Conservation (phyloP, 1,140 invertebrate genomes). For the Ceratina calcarata region DNA sequence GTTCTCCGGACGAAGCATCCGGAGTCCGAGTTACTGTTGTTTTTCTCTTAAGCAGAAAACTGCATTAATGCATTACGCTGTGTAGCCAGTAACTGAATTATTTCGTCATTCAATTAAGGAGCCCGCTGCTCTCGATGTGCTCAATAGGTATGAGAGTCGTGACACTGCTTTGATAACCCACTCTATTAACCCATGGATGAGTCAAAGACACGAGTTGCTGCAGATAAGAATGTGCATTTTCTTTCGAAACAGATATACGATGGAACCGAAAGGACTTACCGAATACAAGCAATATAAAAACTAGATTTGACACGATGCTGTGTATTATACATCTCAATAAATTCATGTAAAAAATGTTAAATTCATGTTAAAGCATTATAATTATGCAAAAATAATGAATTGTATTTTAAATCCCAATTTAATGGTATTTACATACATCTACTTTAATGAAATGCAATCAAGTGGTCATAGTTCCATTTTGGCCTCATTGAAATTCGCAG, state of each 20-base stretch:
- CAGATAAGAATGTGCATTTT: slow-evolving; percentile 6
- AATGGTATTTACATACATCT: too few species aligned
- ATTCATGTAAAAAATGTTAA: too few species aligned
- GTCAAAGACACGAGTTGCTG: slow-evolving; percentile 10
- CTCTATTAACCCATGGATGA: slow-evolving; percentile 26
- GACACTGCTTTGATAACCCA: slow-evolving; percentile 39
- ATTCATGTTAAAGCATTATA: too few species aligned
- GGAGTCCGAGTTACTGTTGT: slow-evolving; percentile 5
- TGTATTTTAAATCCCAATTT: too few species aligned
- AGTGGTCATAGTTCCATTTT: slow-evolving; percentile 10
- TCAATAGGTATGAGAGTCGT: slow-evolving; percentile 50
- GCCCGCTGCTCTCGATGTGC: slow-evolving; percentile 16
- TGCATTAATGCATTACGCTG: slow-evolving; percentile 51
- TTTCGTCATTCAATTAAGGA: slow-evolving; percentile 44
- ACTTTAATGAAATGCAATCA: slow-evolving; percentile 5
- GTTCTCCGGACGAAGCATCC: not conserved
- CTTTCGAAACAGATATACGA: slow-evolving; percentile 4
- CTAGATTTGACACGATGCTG: not conserved
- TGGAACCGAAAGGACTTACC: not conserved
- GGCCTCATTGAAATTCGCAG: slow-evolving; percentile 21
- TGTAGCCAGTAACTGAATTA: slow-evolving; percentile 43
- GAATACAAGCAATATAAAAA: not conserved
- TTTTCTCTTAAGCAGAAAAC: slow-evolving; percentile 47
- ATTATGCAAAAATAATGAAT: too few species aligned
- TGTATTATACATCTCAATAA: too few species aligned